phyloP scores from a whole-genome alignment of 2,113 vertebrate species.

The Lichenostomus cassidix region DNA sequence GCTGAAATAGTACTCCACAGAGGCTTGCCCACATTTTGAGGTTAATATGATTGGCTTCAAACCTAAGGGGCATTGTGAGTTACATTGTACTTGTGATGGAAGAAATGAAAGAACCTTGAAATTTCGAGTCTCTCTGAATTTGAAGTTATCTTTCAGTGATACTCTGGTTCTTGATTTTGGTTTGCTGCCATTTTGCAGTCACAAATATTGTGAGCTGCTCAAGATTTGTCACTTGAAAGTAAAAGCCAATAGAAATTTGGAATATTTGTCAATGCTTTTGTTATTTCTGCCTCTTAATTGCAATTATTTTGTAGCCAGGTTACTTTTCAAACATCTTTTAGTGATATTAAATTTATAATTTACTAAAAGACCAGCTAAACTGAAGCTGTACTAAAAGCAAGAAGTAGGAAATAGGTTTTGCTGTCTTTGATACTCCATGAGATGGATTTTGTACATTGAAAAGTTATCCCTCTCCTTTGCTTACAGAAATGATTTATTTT shows the following conservation, averaged over 20 bases:
- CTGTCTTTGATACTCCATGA: slow-evolving; percentile 40
- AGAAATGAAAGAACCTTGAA: neutral
- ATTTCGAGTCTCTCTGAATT: neutral
- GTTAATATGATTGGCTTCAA: neutral
- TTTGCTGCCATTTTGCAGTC: neutral
- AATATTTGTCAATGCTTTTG: neutral
- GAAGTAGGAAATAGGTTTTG: slow-evolving; percentile 31
- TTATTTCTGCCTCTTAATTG: neutral
- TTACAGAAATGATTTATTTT: slow-evolving; percentile 74
- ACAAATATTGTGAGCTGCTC: neutral
- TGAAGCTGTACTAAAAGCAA: slow-evolving; percentile 20
- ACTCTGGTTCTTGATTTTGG: neutral
- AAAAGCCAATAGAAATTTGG: neutral
- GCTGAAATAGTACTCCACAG: neutral
- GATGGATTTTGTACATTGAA: slow-evolving; percentile 65
- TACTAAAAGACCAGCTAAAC: neutral
- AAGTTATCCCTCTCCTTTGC: slow-evolving; percentile 70
- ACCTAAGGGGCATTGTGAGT: neutral
- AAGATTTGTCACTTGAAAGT: neutral
- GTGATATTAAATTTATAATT: neutral
- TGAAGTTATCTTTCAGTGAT: neutral
- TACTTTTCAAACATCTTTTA: neutral
- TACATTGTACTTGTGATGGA: neutral
- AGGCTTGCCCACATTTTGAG: neutral
- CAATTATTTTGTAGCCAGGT: neutral